Base-by-base conservation (phyloP, 2,888 invertebrate species). In the Pasiphila rectangulata region DNA sequence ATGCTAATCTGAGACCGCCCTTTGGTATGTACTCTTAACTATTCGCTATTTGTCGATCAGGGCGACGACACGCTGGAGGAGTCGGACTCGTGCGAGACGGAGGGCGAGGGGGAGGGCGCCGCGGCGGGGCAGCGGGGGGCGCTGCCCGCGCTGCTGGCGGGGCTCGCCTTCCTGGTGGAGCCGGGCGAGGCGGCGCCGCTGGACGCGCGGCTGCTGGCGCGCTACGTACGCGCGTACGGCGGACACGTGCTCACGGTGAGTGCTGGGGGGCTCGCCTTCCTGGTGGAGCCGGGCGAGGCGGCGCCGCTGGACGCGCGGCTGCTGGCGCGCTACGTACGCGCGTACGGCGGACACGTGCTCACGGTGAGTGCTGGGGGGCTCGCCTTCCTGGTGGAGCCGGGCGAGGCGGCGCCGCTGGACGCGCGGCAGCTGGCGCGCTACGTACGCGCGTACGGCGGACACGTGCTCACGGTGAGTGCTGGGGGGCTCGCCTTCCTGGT, bases 201-300 rank as follows among this genome's bases (percentile, higher is more conserved):
- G n/a, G 46, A 36, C 4, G 54, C 39, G 39, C 59, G 27, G 19
- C 24, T 10, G 78, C 77, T 57, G 68, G 74, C 3, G 69, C 61
- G 91, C 45, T 92, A 92, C 69, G 84, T 94, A 38, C 75, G 78
- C 35, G 93, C 93, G 0, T 93, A 92, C 74, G 90, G 91, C 32
- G 94, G 93, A 70, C 89, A 83, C 42, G 68, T 79, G 6, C 43
- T 75, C 6, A 49, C 64, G 54, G 80, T 75, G 1, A 52, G 53
- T 17, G 25, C n/a, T 9, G 21, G 4, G n/a, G 5, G 25, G 12
- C 25, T 23, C 23, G 23, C 2, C 2, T 21, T 2, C 23, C 23
- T 24, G n/a, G n/a, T n/a, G n/a, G 62, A 69, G 69, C 47, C 36
- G 12, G 43, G 51, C 50, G 72, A 57, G 44, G 51, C 64, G 48